Evolutionary conservation across 2,888 invertebrate species (phyloP), one percentile per base, ranked within the genome.

Genomic region (Tribolium freemani): DNA sequence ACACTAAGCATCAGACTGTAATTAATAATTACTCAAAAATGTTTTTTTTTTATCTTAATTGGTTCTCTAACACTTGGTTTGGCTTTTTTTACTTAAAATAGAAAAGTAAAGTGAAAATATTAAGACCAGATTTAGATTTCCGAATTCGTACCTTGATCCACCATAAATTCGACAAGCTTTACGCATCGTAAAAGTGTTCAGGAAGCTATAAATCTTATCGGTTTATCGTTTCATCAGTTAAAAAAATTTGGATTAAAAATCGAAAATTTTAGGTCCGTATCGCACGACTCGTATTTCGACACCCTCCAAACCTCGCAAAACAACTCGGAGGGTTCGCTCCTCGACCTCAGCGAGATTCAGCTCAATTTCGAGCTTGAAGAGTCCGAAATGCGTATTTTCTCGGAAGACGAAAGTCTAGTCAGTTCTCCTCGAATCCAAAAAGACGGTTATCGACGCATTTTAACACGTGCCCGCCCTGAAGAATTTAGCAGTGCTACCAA

Each of bases 231-330:
- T 16, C 16, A 2, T 16, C 16, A 16, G 16, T 16, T 20, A 51
- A 16, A 16, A n/a, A 16, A 8, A 16, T 54, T 57, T 74, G 4
- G 5, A 21, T 21, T 21, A 21, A 26, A 38, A 38, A 38, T 8
- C 3, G 8, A 8, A n/a, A 38, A 38, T 80, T 72, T 0, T 76
- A 90, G 93, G 56, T 96, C 96, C 0, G 94, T 96, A 0, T 96
- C 96, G 0, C 96, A 97, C 86, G 97, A 97, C 86, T 97, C 96
- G 0, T 97, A 97, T 87, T 97, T 97, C 87, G 96, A 96, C 88
- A 92, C 89, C 79, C 91, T 89, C 89, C 92, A 87, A 89, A 93
- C 86, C 68, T 87, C 87, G 5, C 86, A 86, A 71, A 85, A 86
- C 75, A 87, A 88, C 82, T 79, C 88, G 74, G 78, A 89, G 81